Evolutionary conservation across 2,888 invertebrate genomes (phyloP).

Genomic region (Rutpela maculata): DNA sequence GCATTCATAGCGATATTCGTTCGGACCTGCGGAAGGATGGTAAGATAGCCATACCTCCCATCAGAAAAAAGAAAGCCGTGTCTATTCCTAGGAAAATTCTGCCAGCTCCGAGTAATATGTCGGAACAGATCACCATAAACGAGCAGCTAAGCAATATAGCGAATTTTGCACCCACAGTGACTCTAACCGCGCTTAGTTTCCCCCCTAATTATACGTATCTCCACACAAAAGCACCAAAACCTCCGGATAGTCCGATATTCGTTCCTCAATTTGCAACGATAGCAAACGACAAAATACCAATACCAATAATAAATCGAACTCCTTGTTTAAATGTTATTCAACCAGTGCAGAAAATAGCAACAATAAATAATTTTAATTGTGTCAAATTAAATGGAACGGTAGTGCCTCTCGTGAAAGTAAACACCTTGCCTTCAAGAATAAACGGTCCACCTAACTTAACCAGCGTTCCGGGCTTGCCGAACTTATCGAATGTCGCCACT

Average conservation of each 20-base stretch:
- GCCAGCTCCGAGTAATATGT: slow-evolving; percentile 71
- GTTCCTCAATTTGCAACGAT: slow-evolving; percentile 71
- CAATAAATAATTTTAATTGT: slow-evolving; percentile 71
- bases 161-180: slow-evolving; percentile 69
- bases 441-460: slow-evolving; percentile 59
- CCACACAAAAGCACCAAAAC: slow-evolving; percentile 71
- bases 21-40: slow-evolving; percentile 56
- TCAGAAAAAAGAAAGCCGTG: slow-evolving; percentile 66
- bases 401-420: slow-evolving; percentile 74
- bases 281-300: slow-evolving; percentile 67
- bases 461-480: slow-evolving; percentile 30
- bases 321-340: slow-evolving; percentile 71
- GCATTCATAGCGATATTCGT: slow-evolving; percentile 6
- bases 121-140: slow-evolving; percentile 65
- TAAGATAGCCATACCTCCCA: slow-evolving; percentile 66
- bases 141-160: slow-evolving; percentile 62
- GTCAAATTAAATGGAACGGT: slow-evolving; percentile 73
- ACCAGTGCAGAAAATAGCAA: slow-evolving; percentile 69
- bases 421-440: slow-evolving; percentile 69
- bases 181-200: slow-evolving; percentile 70
- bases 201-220: slow-evolving; percentile 71
- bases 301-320: slow-evolving; percentile 69
- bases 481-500: slow-evolving; percentile 23
- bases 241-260: slow-evolving; percentile 69
- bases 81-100: slow-evolving; percentile 72